These are phyloP conservation scores for Onychomys arenicola DNA, from an alignment of 2,797 vertebrate species.

Conservation along the genomic window DNA sequence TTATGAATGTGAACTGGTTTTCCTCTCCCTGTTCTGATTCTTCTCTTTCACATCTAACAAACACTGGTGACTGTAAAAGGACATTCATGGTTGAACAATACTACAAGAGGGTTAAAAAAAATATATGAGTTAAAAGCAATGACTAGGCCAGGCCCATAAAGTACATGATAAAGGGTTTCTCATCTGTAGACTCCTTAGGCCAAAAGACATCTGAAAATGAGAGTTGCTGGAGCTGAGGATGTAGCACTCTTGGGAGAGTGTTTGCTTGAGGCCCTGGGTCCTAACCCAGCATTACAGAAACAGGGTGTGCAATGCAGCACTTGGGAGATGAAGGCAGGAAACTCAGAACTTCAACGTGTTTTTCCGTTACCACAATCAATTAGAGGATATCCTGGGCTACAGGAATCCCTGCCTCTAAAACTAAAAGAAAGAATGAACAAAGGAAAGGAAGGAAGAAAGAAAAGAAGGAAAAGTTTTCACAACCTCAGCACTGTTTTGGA, in stretches of 20 bases:
- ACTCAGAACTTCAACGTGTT: not conserved
- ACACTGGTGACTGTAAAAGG: not conserved
- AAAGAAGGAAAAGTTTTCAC: not conserved
- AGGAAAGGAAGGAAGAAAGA: not conserved
- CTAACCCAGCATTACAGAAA: no score
- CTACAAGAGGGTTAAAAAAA: not conserved
- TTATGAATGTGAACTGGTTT: not conserved
- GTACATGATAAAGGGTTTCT: not conserved
- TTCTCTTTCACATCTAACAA: not conserved
- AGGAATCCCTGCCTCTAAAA: not conserved
- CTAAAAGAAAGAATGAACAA: not conserved
- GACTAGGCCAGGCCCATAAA: not conserved
- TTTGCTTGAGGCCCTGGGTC: not conserved
- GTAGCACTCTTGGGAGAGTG: not conserved
- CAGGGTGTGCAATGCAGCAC: not conserved
- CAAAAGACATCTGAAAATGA: not conserved
- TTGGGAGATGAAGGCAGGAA: not conserved
- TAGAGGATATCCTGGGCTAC: not conserved
- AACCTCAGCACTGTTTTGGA: not conserved
- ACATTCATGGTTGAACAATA: not conserved
- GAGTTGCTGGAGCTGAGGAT: not conserved
- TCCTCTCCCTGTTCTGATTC: not conserved
- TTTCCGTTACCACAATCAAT: not conserved
- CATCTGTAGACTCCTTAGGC: not conserved
- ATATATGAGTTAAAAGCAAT: not conserved